Evolutionary conservation across 2,888 invertebrate species (phyloP).

Genomic region (Cosmorhoe ocellata): DNA sequence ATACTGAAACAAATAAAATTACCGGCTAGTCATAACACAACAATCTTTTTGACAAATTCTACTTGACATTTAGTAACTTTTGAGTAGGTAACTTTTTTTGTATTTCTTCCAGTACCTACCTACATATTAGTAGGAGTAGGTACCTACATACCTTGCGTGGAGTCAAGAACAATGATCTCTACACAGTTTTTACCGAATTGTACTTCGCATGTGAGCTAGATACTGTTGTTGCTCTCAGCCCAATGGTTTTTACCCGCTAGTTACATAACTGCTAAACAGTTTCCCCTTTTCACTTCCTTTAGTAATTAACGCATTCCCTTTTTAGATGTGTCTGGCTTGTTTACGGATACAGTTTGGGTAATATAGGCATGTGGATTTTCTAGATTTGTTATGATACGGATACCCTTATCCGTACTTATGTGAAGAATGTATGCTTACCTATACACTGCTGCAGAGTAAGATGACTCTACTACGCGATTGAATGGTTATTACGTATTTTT

Average conservation of each 20-base stretch:
- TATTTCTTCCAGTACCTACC: conserved; percentile 1
- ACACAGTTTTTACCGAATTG: conserved; percentile 11
- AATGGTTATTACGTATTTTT: no score
- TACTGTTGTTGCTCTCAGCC: conserved; percentile 27
- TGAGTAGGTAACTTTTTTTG: no score
- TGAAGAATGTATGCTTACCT: background rate
- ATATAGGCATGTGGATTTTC: conserved; percentile 13
- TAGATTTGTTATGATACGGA: background rate
- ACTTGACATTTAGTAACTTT: no score
- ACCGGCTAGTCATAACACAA: no score
- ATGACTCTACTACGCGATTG: no score
- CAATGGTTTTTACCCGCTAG: conserved; percentile 25
- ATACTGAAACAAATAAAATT: no score
- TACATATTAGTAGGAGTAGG: background rate
- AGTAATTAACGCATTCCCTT: conserved; percentile 31
- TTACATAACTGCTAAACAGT: conserved; percentile 29
- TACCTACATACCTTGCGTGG: background rate
- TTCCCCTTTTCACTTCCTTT: conserved; percentile 34
- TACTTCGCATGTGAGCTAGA: conserved; percentile 27
- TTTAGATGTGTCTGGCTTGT: conserved; percentile 20
- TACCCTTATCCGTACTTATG: background rate
- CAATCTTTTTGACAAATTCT: no score
- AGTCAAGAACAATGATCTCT: conserved; percentile 13
- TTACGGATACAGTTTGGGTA: conserved; percentile 22
- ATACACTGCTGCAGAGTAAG: no score